Conservation (phyloP, 2,797 vertebrate species). For the Arrhamphus sclerolepis region DNA sequence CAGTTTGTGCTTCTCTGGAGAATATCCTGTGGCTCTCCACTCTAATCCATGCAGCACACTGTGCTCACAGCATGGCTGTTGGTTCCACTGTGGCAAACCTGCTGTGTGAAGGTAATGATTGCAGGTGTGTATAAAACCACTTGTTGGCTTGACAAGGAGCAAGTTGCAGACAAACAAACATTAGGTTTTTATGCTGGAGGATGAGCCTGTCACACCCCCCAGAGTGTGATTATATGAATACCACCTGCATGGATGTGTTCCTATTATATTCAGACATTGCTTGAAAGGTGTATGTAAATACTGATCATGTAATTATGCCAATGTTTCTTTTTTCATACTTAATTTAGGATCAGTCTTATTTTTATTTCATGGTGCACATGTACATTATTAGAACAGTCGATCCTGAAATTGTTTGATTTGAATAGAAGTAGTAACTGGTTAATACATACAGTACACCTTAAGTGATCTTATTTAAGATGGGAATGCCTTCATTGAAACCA, state of each 20-base stretch:
- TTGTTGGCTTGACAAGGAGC: conserved; percentile 69
- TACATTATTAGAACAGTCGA: conserved; percentile 15
- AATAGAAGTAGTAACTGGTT: background rate
- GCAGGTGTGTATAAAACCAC: conserved; percentile 73
- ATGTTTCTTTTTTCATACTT: background rate
- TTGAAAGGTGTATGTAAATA: conserved; percentile 24
- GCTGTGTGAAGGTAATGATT: conserved; percentile 71
- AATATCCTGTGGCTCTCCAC: conserved; percentile 36
- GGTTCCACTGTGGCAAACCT: conserved; percentile 61
- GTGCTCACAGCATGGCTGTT: conserved; percentile 63
- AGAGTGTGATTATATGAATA: conserved; percentile 43
- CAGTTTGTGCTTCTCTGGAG: conserved; percentile 43
- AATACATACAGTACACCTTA: background rate
- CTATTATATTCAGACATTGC: conserved; percentile 25
- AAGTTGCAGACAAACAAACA: conserved; percentile 55
- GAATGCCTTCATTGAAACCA: conserved; percentile 17
- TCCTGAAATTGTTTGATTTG: background rate
- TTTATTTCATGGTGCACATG: conserved; percentile 3
- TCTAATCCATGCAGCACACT: conserved; percentile 57
- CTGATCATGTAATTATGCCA: conserved; percentile 1
- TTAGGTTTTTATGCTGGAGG: conserved; percentile 48
- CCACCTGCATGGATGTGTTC: conserved; percentile 31
- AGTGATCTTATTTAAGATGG: conserved; percentile 23
- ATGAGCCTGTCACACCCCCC: conserved; percentile 49
- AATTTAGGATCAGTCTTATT: conserved; percentile 2